These are phyloP conservation scores for Aricia artaxerxes DNA, from an alignment of 2,888 invertebrate genomes.

Conservation along the genomic window DNA sequence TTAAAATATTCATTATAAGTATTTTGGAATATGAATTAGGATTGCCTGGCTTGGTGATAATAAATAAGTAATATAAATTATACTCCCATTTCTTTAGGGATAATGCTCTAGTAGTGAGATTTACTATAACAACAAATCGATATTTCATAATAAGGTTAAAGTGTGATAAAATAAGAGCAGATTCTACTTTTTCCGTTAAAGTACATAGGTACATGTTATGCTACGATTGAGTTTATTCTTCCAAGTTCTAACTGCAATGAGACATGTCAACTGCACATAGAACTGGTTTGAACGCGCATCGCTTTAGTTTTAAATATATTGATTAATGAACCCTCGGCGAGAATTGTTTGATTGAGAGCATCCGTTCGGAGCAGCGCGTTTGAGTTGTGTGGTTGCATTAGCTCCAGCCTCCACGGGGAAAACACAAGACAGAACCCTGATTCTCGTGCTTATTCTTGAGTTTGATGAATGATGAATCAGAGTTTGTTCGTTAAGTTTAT, in stretches of 20 bases:
- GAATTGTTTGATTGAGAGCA: slow-evolving; percentile 46
- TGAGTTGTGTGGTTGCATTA: slow-evolving; percentile 36
- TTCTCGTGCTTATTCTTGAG: neutral
- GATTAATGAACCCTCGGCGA: slow-evolving; percentile 36
- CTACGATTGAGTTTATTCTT: neutral
- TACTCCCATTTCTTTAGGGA: neutral
- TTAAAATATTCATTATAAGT: no score
- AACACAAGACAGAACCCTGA: neutral
- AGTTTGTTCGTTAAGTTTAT: neutral
- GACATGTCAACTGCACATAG: neutral
- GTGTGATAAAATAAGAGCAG: no score
- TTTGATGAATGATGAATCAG: neutral
- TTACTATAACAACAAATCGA: neutral
- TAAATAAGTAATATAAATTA: neutral
- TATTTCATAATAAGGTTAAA: neutral
- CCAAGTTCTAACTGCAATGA: neutral
- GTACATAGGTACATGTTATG: no score
- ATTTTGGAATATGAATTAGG: no score
- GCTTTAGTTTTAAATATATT: slow-evolving; percentile 32
- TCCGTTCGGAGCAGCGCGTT: slow-evolving; percentile 46
- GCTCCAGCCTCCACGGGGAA: neutral
- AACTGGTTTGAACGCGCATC: slow-evolving; percentile 10
- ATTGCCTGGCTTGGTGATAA: neutral
- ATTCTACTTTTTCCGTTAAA: no score
- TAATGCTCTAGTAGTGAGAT: neutral